Evolutionary conservation across 1,140 invertebrate genomes (phyloP).

Genomic region (Caenorhabditis inopinata): DNA sequence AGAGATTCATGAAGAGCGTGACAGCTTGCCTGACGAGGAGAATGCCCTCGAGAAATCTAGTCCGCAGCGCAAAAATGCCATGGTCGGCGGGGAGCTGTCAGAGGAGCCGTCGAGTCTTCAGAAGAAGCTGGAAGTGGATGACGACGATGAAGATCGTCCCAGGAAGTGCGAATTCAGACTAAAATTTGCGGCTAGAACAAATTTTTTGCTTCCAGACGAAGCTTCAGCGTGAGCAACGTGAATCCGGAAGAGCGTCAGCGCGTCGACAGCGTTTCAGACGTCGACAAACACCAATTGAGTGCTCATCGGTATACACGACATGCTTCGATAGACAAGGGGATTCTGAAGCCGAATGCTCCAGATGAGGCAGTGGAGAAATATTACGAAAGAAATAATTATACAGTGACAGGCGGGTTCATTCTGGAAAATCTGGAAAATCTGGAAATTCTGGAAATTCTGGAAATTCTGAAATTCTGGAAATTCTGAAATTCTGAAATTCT

Average conservation of each 20-base stretch:
- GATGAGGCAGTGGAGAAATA: background rate
- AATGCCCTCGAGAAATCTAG: too few relatives aligned
- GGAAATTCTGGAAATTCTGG: too few relatives aligned
- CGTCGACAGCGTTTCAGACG: background rate
- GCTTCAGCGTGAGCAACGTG: background rate
- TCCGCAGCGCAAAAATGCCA: background rate
- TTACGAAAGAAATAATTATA: conserved; percentile 18
- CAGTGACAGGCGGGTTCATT: background rate
- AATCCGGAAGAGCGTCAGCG: background rate
- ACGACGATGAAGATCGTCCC: background rate
- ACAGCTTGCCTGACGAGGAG: too few relatives aligned
- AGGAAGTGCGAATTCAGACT: background rate
- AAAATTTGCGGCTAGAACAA: background rate
- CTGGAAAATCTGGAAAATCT: background rate
- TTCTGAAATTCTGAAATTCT: too few relatives aligned
- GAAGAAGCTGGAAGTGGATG: background rate
- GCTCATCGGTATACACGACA: background rate
- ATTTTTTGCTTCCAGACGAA: background rate
- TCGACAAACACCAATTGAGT: background rate
- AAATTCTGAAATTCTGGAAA: too few relatives aligned
- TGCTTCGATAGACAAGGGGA: background rate
- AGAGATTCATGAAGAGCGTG: too few relatives aligned
- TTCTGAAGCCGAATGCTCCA: background rate
- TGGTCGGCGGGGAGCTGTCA: background rate
- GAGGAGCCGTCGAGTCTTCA: background rate